Evolutionary conservation across 1,140 invertebrate genomes (phyloP).

Genomic region (Drosophila equinoxialis): DNA sequence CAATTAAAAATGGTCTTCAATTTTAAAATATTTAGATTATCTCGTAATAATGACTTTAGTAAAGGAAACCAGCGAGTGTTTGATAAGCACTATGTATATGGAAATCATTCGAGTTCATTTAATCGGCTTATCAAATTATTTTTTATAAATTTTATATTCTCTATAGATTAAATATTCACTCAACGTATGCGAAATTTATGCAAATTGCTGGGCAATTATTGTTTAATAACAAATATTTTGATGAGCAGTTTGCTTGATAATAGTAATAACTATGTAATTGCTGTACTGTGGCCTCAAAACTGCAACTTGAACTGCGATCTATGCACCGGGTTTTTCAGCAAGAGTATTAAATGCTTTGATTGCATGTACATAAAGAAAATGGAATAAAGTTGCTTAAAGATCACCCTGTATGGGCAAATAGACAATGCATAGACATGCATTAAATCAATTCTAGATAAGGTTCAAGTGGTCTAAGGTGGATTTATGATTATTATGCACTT

Average conservation of each 20-base stretch:
- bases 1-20: slow-evolving; percentile 3
- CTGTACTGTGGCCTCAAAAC: neutral
- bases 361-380: neutral
- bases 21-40: neutral
- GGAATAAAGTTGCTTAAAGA: too few species aligned
- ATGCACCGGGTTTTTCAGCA: neutral
- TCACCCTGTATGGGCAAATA: neutral
- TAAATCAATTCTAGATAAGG: neutral
- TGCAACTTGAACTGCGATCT: neutral
- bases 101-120: neutral
- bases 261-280: slow-evolving; percentile 29
- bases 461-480: neutral
- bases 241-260: neutral
- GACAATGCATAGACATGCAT: slow-evolving; percentile 1
- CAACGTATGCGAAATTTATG: slow-evolving; percentile 1
- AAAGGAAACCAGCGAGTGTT: neutral
- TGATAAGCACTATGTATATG: neutral
- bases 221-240: slow-evolving; percentile 28
- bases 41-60: neutral
- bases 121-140: neutral
- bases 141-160: neutral
- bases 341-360: neutral
- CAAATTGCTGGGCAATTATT: slow-evolving; percentile 25
- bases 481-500: slow-evolving; percentile 2
- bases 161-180: neutral